phyloP scores from a whole-genome alignment of 2,888 invertebrate species.

The Erebia ligea region DNA sequence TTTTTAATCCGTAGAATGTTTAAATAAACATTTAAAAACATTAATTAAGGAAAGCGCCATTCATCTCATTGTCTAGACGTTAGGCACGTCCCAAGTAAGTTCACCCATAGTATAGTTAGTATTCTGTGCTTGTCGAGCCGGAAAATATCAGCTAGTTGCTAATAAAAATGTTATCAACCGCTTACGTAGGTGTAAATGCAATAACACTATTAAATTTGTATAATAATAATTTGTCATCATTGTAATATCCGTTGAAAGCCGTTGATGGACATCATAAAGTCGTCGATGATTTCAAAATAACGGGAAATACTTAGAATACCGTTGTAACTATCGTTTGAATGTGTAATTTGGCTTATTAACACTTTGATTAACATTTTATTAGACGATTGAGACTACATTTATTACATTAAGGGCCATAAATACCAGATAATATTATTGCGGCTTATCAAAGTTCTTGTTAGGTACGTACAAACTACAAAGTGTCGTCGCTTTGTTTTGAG shows the following conservation, averaged over 20 bases:
- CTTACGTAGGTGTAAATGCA: slow-evolving; percentile 1
- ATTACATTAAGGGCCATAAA: slow-evolving; percentile 12
- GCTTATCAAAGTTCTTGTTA: background rate
- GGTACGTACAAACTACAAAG: too few species aligned
- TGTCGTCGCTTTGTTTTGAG: too few species aligned
- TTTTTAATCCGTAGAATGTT: too few species aligned
- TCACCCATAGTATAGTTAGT: too few species aligned
- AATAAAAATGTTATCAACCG: slow-evolving; percentile 7
- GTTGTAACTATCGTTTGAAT: slow-evolving; percentile 18
- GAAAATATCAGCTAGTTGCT: background rate
- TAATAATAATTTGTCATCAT: slow-evolving; percentile 19
- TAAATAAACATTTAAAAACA: too few species aligned
- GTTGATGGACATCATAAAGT: slow-evolving; percentile 9
- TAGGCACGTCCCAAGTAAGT: too few species aligned
- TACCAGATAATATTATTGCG: background rate
- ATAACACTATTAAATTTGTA: slow-evolving; percentile 1
- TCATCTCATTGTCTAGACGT: too few species aligned
- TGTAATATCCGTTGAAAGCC: slow-evolving; percentile 7
- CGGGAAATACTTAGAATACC: slow-evolving; percentile 8
- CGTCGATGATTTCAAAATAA: slow-evolving; percentile 12
- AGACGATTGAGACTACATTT: slow-evolving; percentile 17
- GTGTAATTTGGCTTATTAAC: slow-evolving; percentile 23
- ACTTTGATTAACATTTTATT: slow-evolving; percentile 31
- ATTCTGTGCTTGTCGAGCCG: too few species aligned
- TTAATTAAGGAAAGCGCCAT: too few species aligned